phyloP scores from a whole-genome alignment of 2,797 vertebrate genomes.

The Todus mexicanus region DNA sequence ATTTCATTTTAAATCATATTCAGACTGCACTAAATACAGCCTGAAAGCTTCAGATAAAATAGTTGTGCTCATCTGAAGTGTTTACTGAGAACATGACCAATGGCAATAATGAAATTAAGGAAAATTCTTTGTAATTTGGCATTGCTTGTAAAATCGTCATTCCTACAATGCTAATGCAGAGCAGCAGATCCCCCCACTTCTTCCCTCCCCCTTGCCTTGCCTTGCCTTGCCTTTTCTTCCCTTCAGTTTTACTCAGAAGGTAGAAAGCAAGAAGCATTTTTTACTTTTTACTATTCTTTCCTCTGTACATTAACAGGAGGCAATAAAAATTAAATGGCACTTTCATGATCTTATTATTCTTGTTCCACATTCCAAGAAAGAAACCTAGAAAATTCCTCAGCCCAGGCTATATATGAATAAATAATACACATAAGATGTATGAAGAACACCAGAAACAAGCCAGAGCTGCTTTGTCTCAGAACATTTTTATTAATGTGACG shows the following conservation, averaged over 20 bases:
- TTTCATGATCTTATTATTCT: not conserved
- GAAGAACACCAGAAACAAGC: conserved; percentile 1
- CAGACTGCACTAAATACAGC: not conserved
- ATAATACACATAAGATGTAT: not conserved
- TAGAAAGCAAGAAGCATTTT: not conserved
- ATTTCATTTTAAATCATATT: not conserved
- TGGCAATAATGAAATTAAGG: not conserved
- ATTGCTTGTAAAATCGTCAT: not conserved
- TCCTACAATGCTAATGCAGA: not conserved
- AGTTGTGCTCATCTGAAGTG: not conserved
- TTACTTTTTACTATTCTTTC: not conserved
- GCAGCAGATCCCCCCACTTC: not conserved
- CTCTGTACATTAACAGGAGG: not conserved
- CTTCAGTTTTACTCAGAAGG: not conserved
- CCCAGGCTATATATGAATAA: not conserved
- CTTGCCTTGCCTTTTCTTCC: not conserved
- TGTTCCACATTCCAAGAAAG: not conserved
- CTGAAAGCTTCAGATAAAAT: not conserved
- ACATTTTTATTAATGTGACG: conserved; percentile 35
- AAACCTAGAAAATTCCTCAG: not conserved
- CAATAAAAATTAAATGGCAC: not conserved
- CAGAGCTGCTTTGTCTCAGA: conserved; percentile 22
- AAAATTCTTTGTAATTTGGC: not conserved
- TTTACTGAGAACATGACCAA: not conserved
- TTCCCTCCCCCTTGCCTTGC: too few species aligned